A percentile compares a stretch with the other conserved stretches of the same genome.
Evolutionary conservation across 35 echinoderm and acorn worm genomes (phyloP).

Genomic region (Hemicentrotus pulcherrimus): DNA sequence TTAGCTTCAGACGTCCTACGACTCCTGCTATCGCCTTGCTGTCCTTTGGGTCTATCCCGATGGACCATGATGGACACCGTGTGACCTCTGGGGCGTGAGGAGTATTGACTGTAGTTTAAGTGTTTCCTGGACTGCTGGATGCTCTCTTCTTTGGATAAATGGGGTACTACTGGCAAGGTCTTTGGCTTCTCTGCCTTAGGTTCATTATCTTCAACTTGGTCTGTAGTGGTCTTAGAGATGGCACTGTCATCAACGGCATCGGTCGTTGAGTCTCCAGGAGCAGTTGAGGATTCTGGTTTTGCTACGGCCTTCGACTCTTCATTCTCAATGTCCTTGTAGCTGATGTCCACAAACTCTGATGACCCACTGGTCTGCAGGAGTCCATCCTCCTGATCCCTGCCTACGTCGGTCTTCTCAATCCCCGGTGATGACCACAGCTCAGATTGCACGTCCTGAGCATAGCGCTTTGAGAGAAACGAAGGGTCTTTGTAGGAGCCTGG

Average conservation of each 20-base stretch:
- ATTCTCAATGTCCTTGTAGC: slow-evolving; percentile 8
- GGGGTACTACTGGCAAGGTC: neutral
- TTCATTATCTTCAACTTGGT: neutral
- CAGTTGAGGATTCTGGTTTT: neutral
- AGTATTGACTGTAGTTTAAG: neutral
- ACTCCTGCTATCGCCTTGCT: slow-evolving; percentile 51
- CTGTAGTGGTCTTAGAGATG: neutral
- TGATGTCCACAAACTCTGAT: slow-evolving; percentile 41
- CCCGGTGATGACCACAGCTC: neutral
- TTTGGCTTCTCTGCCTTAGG: slow-evolving; percentile 41
- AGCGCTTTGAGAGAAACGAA: slow-evolving; percentile 62
- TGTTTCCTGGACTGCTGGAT: neutral
- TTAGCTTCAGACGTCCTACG: slow-evolving; percentile 47
- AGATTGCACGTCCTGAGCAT: neutral
- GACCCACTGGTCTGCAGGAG: slow-evolving; percentile 25
- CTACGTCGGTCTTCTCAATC: neutral
- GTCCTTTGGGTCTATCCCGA: slow-evolving; percentile 14
- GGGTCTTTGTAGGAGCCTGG: slow-evolving; percentile 87
- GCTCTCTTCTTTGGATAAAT: neutral
- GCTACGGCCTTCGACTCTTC: neutral
- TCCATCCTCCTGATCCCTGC: slow-evolving; percentile 5
- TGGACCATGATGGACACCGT: slow-evolving; percentile 25
- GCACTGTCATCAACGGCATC: neutral
- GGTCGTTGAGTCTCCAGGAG: neutral
- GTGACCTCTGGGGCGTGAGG: slow-evolving; percentile 34